Evolutionary conservation across 2,888 invertebrate species (phyloP), one percentile per base, ranked within the genome.

Genomic region (Crematogaster levior): DNA sequence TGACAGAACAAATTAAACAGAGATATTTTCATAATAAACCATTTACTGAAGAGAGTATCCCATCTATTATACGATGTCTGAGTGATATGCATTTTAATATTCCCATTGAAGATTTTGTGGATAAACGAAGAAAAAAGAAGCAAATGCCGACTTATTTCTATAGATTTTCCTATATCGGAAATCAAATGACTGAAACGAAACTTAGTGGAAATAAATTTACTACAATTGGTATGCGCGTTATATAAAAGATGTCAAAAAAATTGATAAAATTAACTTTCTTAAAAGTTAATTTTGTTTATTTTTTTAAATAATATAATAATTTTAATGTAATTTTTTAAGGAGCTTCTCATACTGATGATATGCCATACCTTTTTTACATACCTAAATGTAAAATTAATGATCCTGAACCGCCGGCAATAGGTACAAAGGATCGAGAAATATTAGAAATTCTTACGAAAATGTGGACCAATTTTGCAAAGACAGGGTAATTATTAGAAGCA

Each of bases 311-410:
- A 27, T 43, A 21, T 30, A 18, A 56, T 53, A 61, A 15, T 27
- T 40, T 74, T 12, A 9, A 27, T n/a, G 0, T 37, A 37, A 37
- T 73, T 66, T 75, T 68, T 51, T 93, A 34, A 86, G 97, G 96
- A 3, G 95, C 96, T 0, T 95, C 95, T 51, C 97, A 97, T 90
- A 95, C 95, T 0, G 97, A 97, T 86, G 97, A 97, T 0, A 92
- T 96, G 0, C 95, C 95, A 15, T 96, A 96, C 87, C 83, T 96
- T 1, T 95, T 96, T 40, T 95, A 95, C 40, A 1, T 80, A 2
- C 70, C 82, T 81, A 92, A 18, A 91, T 83, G 65, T 27, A 80
- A 87, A 43, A 40, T 30, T 30, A 40, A 81, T 10, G 72, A 85
- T 40, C 68, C 86, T 21, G 15, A 85, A 15, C 60, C 83, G 9